Percentiles rank a stretch among this genome's conserved stretches.
phyloP scores from a whole-genome alignment of 35 echinoderm and acorn worm species.

The Strongylocentrotus purpuratus region DNA sequence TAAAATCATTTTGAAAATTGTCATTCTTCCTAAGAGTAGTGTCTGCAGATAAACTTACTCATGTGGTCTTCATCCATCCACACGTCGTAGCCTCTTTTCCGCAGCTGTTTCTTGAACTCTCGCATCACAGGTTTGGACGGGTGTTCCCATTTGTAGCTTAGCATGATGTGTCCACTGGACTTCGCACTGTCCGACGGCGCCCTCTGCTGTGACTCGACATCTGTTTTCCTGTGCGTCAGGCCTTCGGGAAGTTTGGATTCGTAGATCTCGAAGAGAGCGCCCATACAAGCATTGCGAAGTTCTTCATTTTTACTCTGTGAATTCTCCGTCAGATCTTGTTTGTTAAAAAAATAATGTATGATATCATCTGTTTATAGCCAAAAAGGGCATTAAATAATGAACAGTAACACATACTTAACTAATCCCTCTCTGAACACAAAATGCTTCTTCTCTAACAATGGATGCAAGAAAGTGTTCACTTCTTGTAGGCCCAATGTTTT shows the following conservation, averaged over 20 bases:
- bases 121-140: slow-evolving; percentile 36
- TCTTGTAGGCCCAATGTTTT: too few species aligned
- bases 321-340: slow-evolving; percentile 5
- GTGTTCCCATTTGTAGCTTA: slow-evolving; percentile 49
- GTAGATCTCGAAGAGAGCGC: slow-evolving; percentile 19
- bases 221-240: background rate
- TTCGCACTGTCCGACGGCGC: background rate
- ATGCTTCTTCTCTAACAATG: too few species aligned
- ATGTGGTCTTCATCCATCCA: slow-evolving; percentile 55
- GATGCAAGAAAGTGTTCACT: too few species aligned
- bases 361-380: too few species aligned
- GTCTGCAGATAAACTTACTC: background rate
- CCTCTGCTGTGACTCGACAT: background rate
- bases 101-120: slow-evolving; percentile 27
- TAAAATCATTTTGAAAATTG: background rate
- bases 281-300: background rate
- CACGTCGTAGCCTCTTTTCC: slow-evolving; percentile 1
- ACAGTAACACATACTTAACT: too few species aligned
- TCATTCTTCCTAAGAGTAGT: too few species aligned
- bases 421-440: too few species aligned
- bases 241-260: background rate
- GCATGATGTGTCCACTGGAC: slow-evolving; percentile 20
- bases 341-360: background rate
- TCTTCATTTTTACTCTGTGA: background rate
- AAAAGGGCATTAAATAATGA: too few species aligned